phyloP scores from a whole-genome alignment of 1,140 invertebrate genomes.

The Scaptomyza pallida region DNA sequence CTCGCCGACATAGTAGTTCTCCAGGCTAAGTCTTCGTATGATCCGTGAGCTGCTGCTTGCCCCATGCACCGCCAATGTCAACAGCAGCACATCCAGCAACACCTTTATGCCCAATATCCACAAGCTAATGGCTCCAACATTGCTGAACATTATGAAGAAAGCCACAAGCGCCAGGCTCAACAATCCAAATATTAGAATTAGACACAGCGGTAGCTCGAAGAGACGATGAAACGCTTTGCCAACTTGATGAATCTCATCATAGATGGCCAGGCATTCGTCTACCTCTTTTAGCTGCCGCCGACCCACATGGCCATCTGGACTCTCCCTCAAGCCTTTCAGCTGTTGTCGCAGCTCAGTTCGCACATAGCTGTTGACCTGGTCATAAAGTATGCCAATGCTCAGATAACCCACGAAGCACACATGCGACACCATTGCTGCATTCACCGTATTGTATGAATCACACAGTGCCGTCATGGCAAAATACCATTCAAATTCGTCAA shows the following conservation, averaged over 20 bases:
- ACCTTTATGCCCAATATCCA: constrained; percentile 38
- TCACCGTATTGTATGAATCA: constrained; percentile 27
- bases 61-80: constrained; percentile 47
- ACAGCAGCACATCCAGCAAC: constrained; percentile 48
- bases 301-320: neutral
- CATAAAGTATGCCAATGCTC: constrained; percentile 52
- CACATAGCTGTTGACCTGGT: constrained; percentile 53
- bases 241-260: constrained; percentile 49
- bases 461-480: neutral
- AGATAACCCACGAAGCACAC: constrained; percentile 55
- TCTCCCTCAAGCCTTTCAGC: neutral
- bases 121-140: neutral
- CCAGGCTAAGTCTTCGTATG: constrained; percentile 48
- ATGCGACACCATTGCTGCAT: constrained; percentile 34
- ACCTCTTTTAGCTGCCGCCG: neutral
- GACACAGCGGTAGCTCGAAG: constrained; percentile 53
- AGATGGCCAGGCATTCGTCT: constrained; percentile 54
- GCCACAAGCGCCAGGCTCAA: constrained; percentile 34
- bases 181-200: constrained; percentile 25
- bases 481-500: neutral
- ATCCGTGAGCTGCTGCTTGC: constrained; percentile 37
- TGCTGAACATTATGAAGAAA: constrained; percentile 25
- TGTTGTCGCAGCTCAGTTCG: constrained; percentile 26
- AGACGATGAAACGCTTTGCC: constrained; percentile 35
- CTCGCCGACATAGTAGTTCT: constrained; percentile 48